Percentiles rank a stretch among this genome's conserved stretches.
Evolutionary conservation across 2,888 invertebrate species (phyloP).

Genomic region (Cyrtodaria siliqua): DNA sequence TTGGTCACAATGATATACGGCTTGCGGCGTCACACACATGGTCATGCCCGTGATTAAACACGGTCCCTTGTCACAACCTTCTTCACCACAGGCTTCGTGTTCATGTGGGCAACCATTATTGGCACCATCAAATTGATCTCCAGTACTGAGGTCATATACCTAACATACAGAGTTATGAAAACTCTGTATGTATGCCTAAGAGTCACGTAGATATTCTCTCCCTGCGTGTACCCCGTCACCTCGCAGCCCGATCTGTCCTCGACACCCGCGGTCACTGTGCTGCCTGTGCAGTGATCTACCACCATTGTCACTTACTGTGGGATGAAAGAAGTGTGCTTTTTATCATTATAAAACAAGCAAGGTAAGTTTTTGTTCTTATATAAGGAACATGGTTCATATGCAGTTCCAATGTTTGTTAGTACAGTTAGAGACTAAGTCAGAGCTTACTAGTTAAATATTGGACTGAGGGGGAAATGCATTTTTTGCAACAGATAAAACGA

Average conservation of each 20-base stretch:
- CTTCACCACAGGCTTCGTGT: slow-evolving; percentile 90
- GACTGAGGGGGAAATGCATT: too few relatives aligned
- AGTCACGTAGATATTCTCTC: slow-evolving; percentile 98
- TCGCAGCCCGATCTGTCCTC: slow-evolving; percentile 97
- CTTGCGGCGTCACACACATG: slow-evolving; percentile 50
- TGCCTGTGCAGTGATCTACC: slow-evolving; percentile 95
- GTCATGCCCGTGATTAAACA: slow-evolving; percentile 87
- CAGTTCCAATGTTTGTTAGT: too few relatives aligned
- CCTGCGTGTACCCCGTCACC: slow-evolving; percentile 95
- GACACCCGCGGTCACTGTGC: slow-evolving; percentile 91
- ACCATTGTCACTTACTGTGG: slow-evolving; percentile 63
- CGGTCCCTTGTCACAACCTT: slow-evolving; percentile 43
- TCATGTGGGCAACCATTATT: slow-evolving; percentile 95
- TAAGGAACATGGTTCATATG: too few relatives aligned
- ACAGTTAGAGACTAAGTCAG: too few relatives aligned
- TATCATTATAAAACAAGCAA: too few relatives aligned
- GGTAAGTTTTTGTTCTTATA: too few relatives aligned
- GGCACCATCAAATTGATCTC: slow-evolving; percentile 87
- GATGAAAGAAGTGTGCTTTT: too few relatives aligned
- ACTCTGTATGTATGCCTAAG: slow-evolving; percentile 97
- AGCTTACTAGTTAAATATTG: too few relatives aligned
- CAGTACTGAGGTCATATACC: slow-evolving; percentile 93
- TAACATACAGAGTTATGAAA: too few relatives aligned
- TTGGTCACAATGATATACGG: slow-evolving; percentile 96
- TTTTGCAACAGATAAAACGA: too few relatives aligned